Evolutionary conservation across 2,888 invertebrate genomes (phyloP).

Genomic region (Thyatira batis): DNA sequence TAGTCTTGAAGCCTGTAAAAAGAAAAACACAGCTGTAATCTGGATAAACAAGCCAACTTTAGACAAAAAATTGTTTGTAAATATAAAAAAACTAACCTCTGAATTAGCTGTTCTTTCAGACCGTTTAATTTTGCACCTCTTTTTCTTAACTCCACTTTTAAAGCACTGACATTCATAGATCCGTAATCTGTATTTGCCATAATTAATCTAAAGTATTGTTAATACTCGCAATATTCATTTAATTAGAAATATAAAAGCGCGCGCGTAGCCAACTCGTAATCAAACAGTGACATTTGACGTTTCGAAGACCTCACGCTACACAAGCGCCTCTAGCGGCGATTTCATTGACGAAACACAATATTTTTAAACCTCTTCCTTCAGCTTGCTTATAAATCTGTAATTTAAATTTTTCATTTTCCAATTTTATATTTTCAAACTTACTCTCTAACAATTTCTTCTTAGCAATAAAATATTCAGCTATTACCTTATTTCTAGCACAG

Average conservation of each 20-base stretch:
- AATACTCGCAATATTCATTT: no score
- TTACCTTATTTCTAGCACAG: no score
- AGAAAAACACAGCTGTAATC: slow-evolving; percentile 6
- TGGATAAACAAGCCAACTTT: slow-evolving; percentile 8
- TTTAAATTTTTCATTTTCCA: no score
- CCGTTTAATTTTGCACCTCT: slow-evolving; percentile 11
- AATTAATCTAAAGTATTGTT: no score
- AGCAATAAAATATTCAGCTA: no score
- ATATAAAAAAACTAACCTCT: slow-evolving; percentile 8
- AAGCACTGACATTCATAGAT: slow-evolving; percentile 8
- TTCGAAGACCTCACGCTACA: slow-evolving; percentile 8
- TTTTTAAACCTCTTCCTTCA: no score
- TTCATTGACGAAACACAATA: no score
- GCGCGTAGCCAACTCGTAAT: slow-evolving; percentile 4
- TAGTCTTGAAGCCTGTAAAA: slow-evolving; percentile 8
- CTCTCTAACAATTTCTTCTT: no score
- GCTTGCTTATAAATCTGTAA: no score
- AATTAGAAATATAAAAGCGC: background rate
- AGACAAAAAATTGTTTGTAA: slow-evolving; percentile 6
- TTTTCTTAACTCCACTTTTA: slow-evolving; percentile 10
- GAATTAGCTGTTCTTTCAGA: slow-evolving; percentile 7
- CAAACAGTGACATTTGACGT: slow-evolving; percentile 5
- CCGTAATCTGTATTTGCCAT: slow-evolving; percentile 1
- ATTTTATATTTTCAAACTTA: no score
- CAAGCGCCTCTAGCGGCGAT: background rate